A percentile compares a stretch with the other conserved stretches of the same genome.
These are phyloP conservation scores for Oopsacas minuta DNA, from an alignment of 37 sponge, comb jelly and placozoan genomes.

Conservation along the genomic window DNA sequence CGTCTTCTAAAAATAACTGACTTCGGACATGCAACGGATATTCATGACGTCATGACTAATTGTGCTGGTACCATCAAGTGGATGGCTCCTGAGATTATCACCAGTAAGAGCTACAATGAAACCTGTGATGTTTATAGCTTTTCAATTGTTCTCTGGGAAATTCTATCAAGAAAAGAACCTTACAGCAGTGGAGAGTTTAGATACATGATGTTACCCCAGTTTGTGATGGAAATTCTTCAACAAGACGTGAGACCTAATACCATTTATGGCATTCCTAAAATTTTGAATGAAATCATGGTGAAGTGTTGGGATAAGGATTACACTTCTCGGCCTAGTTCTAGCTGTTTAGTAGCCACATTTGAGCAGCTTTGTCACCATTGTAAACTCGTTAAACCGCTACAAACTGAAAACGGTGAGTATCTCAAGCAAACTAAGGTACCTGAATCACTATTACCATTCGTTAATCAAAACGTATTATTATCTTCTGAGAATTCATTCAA, in stretches of 20 bases:
- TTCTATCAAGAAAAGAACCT: constrained; percentile 19
- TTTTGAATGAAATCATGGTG: not conserved
- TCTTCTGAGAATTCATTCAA: not conserved
- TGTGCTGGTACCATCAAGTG: constrained; percentile 23
- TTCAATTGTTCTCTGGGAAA: constrained; percentile 25
- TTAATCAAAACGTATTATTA: not conserved
- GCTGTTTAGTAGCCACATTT: not conserved
- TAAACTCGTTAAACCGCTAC: not conserved
- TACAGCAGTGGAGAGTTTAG: not conserved
- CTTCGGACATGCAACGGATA: constrained; percentile 26
- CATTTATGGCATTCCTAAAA: not conserved
- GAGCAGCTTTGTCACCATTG: not conserved
- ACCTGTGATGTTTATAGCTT: constrained; percentile 30
- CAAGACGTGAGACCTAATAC: not conserved
- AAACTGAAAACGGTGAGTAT: not conserved
- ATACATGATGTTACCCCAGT: not conserved
- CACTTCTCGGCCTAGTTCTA: not conserved
- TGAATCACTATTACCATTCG: not conserved
- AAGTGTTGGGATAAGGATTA: not conserved
- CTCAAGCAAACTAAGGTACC: not conserved
- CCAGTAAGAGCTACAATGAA: constrained; percentile 16
- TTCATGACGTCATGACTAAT: constrained; percentile 24
- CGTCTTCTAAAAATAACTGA: constrained; percentile 4
- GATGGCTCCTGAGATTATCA: constrained; percentile 29
- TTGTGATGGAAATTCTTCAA: not conserved